These are phyloP conservation scores for Cosmia pyralina DNA, from an alignment of 2,888 invertebrate genomes.

Conservation along the genomic window DNA sequence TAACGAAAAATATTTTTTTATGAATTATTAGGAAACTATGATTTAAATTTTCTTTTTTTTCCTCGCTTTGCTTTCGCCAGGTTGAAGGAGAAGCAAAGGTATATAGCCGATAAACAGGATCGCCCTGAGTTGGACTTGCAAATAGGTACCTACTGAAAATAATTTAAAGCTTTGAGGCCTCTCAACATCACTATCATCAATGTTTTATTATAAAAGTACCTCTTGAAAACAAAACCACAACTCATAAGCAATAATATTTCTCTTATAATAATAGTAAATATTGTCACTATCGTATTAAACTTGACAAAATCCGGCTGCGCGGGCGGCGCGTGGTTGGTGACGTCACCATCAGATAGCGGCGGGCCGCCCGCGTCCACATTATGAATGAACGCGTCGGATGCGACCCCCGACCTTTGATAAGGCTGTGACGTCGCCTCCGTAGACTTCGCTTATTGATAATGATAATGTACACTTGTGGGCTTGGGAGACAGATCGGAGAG, in stretches of 20 bases:
- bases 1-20: too few species aligned
- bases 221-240: background rate
- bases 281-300: conserved; percentile 39
- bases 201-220: background rate
- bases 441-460: conserved; percentile 45
- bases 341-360: conserved; percentile 48
- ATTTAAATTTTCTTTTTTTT: too few species aligned
- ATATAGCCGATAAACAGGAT: too few species aligned
- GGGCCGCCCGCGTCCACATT: conserved; percentile 47
- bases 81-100: too few species aligned
- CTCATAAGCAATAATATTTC: conserved; percentile 15
- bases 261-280: conserved; percentile 51
- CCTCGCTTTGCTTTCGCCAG: too few species aligned
- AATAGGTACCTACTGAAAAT: too few species aligned
- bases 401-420: conserved; percentile 71
- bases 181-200: too few species aligned
- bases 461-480: conserved; percentile 38
- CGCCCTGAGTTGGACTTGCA: too few species aligned
- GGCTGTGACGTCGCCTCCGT: conserved; percentile 66
- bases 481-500: conserved; percentile 43
- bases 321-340: conserved; percentile 43
- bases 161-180: too few species aligned
- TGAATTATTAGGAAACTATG: too few species aligned
- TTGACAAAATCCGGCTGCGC: conserved; percentile 50
- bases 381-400: conserved; percentile 69